These are phyloP conservation scores for Corella eumyota DNA, from an alignment of 23 tunicate genomes.

Conservation along the genomic window DNA sequence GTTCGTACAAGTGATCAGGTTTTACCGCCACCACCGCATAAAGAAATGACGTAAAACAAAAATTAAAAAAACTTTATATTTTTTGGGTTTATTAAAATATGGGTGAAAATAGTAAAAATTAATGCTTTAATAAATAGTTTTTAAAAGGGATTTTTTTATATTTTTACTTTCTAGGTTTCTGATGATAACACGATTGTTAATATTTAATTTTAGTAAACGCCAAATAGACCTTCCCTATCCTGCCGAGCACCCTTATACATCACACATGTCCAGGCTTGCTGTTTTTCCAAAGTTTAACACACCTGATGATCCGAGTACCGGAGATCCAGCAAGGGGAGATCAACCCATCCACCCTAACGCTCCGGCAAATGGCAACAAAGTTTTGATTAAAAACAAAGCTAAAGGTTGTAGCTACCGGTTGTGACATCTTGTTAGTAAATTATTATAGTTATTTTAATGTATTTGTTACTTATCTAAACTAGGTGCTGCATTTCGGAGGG, in stretches of 20 bases:
- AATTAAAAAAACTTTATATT: no score
- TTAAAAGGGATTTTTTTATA: no score
- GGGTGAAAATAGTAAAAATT: no score
- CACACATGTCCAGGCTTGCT: conserved; percentile 71
- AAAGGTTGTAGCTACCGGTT: conserved; percentile 77
- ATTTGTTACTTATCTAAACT: no score
- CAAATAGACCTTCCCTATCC: conserved; percentile 80
- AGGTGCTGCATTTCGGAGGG: conserved; percentile 71
- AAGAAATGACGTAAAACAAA: conserved; percentile 75
- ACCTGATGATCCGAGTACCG: conserved; percentile 74
- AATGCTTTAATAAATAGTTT: no score
- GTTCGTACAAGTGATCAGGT: conserved; percentile 86
- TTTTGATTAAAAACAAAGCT: conserved; percentile 29
- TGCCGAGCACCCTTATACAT: conserved; percentile 78
- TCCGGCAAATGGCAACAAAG: conserved; percentile 44
- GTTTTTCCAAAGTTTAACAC: conserved; percentile 54
- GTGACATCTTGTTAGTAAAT: no score
- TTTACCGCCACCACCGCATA: conserved; percentile 50
- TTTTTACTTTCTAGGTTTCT: no score
- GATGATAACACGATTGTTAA: no score
- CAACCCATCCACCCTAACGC: conserved; percentile 46
- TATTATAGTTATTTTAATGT: no score
- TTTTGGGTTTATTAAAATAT: no score
- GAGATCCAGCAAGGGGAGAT: conserved; percentile 49
- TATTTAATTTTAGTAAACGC: conserved; percentile 47